A percentile compares a stretch with the other conserved stretches of the same genome.
phyloP scores from a whole-genome alignment of 2,797 vertebrate species.

The Molossus alvarezi region DNA sequence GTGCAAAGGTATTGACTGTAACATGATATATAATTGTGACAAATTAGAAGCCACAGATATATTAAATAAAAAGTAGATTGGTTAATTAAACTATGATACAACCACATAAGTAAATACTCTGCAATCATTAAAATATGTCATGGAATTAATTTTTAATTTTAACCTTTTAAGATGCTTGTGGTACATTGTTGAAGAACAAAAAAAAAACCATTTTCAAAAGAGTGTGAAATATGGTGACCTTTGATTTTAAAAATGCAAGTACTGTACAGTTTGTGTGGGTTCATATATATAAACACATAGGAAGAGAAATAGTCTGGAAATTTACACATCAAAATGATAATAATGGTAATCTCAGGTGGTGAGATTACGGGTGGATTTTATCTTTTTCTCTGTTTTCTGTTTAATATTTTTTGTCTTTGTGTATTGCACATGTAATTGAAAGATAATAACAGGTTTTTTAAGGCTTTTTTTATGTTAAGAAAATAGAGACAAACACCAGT shows the following conservation, averaged over 20 bases:
- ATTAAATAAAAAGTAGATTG: not conserved
- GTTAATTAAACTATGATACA: not conserved
- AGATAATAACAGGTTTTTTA: not conserved
- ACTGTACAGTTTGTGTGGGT: not conserved
- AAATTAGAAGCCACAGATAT: conserved; percentile 26
- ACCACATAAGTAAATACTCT: not conserved
- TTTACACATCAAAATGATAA: not conserved
- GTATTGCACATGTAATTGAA: not conserved
- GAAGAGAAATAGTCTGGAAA: not conserved
- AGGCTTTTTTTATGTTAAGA: not conserved
- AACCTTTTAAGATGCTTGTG: not conserved
- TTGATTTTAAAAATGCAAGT: not conserved
- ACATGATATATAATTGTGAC: not conserved
- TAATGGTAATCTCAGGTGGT: not conserved
- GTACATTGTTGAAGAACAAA: not conserved
- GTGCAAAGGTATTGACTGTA: not conserved
- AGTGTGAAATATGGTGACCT: not conserved
- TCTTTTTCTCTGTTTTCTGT: not conserved
- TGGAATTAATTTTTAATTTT: not conserved
- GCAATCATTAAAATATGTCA: not conserved
- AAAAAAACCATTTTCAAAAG: not conserved
- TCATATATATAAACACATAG: not conserved
- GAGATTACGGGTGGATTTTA: not conserved
- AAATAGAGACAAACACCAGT: not conserved
- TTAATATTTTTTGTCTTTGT: not conserved